A percentile compares a stretch with the other conserved stretches of the same genome.
Evolutionary conservation across 2,888 invertebrate genomes (phyloP).

Genomic region (Eustalomyia histrio): DNA sequence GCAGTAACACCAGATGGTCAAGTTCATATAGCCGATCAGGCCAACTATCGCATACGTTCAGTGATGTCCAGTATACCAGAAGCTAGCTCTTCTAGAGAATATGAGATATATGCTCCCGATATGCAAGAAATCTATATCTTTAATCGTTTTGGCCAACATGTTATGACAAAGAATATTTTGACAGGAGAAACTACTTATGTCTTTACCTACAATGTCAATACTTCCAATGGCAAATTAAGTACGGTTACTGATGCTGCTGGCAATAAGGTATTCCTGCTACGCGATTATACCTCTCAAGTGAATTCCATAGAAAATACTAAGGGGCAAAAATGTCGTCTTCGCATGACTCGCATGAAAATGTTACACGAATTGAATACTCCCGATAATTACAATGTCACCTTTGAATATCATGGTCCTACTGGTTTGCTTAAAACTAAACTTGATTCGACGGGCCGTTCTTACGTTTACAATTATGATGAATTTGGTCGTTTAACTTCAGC

Average conservation of each 20-base stretch:
- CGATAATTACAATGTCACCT: conserved; percentile 95
- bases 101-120: conserved; percentile 96
- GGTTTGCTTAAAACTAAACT: conserved; percentile 93
- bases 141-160: conserved; percentile 96
- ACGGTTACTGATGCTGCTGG: conserved; percentile 96
- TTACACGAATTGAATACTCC: conserved; percentile 94
- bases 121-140: conserved; percentile 97
- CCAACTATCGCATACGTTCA: conserved; percentile 91
- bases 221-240: conserved; percentile 95
- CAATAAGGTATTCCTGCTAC: conserved; percentile 90
- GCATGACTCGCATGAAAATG: conserved; percentile 96
- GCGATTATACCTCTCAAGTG: conserved; percentile 92
- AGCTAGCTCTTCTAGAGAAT: conserved; percentile 90
- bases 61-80: conserved; percentile 94
- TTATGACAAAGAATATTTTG: conserved; percentile 95
- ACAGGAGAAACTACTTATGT: conserved; percentile 95
- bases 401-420: conserved; percentile 94
- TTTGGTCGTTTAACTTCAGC: conserved; percentile 95
- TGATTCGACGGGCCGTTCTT: conserved; percentile 93
- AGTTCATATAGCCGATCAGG: conserved; percentile 97
- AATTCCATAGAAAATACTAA: conserved; percentile 97
- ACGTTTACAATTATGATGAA: conserved; percentile 96
- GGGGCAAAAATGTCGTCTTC: conserved; percentile 92
- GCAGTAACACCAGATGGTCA: conserved; percentile 96
- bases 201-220: conserved; percentile 97